Conservation (phyloP, 2,113 vertebrate species). For the Poeciliopsis prolifica region DNA sequence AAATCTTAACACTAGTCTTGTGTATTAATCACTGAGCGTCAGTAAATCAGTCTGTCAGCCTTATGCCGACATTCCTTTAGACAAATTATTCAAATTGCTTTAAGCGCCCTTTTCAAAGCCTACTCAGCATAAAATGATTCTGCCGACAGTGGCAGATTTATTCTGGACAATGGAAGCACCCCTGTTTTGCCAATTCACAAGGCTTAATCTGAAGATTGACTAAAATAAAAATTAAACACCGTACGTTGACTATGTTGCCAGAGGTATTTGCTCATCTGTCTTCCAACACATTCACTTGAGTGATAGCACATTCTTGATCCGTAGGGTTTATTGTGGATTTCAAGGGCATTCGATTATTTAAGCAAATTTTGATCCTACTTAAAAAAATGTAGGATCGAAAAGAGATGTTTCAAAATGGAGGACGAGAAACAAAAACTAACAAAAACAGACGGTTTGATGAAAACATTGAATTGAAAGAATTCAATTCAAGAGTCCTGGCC, state of each 20-base stretch:
- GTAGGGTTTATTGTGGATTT: not conserved
- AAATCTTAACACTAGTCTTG: slow-evolving; percentile 32
- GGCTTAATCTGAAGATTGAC: slow-evolving; percentile 16
- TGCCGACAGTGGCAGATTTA: slow-evolving; percentile 25
- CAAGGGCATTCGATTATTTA: not conserved
- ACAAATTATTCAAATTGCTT: slow-evolving; percentile 45
- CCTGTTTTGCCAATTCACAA: slow-evolving; percentile 24
- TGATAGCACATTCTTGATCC: not conserved
- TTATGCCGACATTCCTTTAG: slow-evolving; percentile 25
- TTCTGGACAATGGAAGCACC: slow-evolving; percentile 10
- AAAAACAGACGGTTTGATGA: no score
- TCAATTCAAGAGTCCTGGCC: no score
- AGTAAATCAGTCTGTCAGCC: slow-evolving; percentile 49
- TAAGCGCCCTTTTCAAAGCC: slow-evolving; percentile 22
- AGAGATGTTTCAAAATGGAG: no score
- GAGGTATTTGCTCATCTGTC: not conserved
- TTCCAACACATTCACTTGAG: not conserved
- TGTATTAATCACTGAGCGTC: slow-evolving; percentile 37
- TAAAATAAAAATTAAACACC: not conserved
- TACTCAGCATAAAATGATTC: slow-evolving; percentile 47
- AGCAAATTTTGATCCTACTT: no score
- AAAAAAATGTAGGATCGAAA: no score
- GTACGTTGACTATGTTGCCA: not conserved
- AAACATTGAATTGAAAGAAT: no score
- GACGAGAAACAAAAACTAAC: no score